Conservation (phyloP, 1,140 invertebrate genomes). For the Diachasma alloeum region DNA sequence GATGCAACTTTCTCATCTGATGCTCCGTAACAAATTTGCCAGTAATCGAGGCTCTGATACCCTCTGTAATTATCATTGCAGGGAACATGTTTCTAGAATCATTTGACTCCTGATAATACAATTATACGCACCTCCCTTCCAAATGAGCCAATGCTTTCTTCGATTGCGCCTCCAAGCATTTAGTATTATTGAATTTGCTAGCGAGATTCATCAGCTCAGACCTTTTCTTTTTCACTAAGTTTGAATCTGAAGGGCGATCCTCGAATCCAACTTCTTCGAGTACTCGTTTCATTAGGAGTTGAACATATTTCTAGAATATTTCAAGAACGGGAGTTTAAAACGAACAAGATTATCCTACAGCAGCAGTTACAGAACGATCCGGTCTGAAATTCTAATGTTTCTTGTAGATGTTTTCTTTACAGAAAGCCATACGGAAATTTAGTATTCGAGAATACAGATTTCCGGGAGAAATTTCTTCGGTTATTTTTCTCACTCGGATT, state of each 20-base stretch:
- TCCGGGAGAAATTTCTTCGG: no score
- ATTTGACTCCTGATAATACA: background rate
- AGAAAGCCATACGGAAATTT: no score
- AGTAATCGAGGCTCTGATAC: conserved; percentile 18
- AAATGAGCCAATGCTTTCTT: conserved; percentile 34
- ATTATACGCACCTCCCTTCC: conserved; percentile 3
- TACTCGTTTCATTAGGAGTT: conserved; percentile 36
- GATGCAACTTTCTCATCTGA: conserved; percentile 2
- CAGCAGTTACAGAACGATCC: no score
- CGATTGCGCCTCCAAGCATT: conserved; percentile 35
- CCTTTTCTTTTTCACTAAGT: conserved; percentile 17
- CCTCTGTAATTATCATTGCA: conserved; percentile 20
- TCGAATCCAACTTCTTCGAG: conserved; percentile 39
- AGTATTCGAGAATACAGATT: no score
- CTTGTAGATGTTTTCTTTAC: no score
- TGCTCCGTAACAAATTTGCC: conserved; percentile 22
- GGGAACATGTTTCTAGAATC: background rate
- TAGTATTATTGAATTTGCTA: conserved; percentile 37
- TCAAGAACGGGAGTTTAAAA: background rate
- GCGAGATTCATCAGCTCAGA: conserved; percentile 32
- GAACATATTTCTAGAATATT: conserved; percentile 35
- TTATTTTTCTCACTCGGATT: no score
- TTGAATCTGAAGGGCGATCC: conserved; percentile 26
- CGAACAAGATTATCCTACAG: no score
- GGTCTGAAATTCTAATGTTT: no score